Evolutionary conservation across 2,113 vertebrate species (phyloP).

Genomic region (Anthoscopus minutus): DNA sequence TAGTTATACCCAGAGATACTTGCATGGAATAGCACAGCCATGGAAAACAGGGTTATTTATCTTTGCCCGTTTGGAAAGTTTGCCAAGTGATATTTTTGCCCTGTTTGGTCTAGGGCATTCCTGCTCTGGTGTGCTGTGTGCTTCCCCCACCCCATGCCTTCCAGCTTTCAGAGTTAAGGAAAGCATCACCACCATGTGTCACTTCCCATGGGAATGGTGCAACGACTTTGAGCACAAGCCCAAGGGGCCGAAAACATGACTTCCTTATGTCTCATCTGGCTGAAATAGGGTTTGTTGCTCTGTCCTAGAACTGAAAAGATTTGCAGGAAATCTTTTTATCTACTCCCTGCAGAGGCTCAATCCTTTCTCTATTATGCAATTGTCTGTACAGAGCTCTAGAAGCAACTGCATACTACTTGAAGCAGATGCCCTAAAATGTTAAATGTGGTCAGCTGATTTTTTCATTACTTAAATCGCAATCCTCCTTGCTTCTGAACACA

Average conservation of each 20-base stretch:
- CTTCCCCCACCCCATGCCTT: background rate
- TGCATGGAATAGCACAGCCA: background rate
- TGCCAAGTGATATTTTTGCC: constrained; percentile 33
- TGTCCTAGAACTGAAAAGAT: background rate
- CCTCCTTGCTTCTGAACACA: background rate
- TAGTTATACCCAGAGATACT: background rate
- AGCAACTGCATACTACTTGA: background rate
- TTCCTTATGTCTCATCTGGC: background rate
- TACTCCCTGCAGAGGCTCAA: background rate
- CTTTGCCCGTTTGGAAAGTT: constrained; percentile 26
- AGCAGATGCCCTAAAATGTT: background rate
- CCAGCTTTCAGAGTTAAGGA: background rate
- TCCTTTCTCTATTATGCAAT: background rate
- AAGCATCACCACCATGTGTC: background rate
- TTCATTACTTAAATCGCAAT: background rate
- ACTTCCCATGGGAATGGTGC: background rate
- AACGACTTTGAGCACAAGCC: background rate
- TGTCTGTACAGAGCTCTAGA: background rate
- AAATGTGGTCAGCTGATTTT: background rate
- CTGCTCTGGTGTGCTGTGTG: background rate
- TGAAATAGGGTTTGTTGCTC: background rate
- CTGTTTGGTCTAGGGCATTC: background rate
- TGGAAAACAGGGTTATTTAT: constrained; percentile 40
- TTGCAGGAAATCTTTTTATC: background rate
- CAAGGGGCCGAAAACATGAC: background rate